Base-by-base conservation (phyloP, 2,888 invertebrate genomes). In the Hyalella azteca region DNA sequence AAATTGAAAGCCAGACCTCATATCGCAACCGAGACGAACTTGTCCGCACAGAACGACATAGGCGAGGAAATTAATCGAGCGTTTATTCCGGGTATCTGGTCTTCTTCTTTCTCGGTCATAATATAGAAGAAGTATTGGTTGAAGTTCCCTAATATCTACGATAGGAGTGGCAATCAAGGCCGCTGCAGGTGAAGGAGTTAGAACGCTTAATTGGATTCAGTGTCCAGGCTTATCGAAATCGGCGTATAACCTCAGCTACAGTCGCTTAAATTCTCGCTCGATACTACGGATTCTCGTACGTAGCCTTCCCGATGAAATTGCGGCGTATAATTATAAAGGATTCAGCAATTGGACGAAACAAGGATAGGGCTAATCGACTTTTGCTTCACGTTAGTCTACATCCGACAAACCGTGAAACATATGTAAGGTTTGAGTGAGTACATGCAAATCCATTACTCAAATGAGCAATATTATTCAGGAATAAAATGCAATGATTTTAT, bases 121-220 rank as follows among this genome's bases (percentile, higher is more conserved):
- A 66, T 66, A 66, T 36, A 66, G 36, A 66, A 19, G 66, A 66
- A 19, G 66, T n/a, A 66, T 66, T 66, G 36, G 66, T 66, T 29
- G 36, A 36, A 32, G 66, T 66, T 66, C 66, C 36, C 66, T 36
- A 66, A 66, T 66, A 66, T 66, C 36, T 36, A 66, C 66, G 66
- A 29, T 11, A 36, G 66, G 66, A 66, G 66, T 66, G 66, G 66
- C 66, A 66, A 66, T 66, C 66, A 66, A 19, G 66, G 66, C 66
- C 22, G 36, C 19, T 36, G 36, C 66, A 29, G 66, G 36, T 19
- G 66, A 36, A 66, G 66, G 66, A 66, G n/a, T n/a, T n/a, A n/a
- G 66, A 66, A 36, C 66, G 19, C 66, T 36, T 36, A 66, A 66
- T 66, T 66, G 66, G 66, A 66, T 66, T 36, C 29, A 29, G 66